A percentile compares a stretch with the other conserved stretches of the same genome.
These are phyloP conservation scores for Leptinotarsa haldemani DNA, from an alignment of 2,888 invertebrate genomes.

Conservation along the genomic window DNA sequence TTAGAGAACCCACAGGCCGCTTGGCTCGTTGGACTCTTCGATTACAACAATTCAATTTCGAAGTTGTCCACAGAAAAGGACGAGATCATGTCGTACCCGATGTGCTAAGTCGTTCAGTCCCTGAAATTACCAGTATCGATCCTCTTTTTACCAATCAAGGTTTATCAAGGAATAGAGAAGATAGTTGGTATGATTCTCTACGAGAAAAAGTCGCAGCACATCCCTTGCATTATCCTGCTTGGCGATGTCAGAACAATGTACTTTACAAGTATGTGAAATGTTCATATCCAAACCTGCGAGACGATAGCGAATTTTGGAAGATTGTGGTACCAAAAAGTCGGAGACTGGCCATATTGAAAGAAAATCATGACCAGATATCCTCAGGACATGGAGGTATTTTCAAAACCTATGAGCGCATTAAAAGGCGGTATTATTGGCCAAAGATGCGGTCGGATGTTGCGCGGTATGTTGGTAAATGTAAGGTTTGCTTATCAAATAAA, in stretches of 20 bases:
- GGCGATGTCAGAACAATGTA: not conserved
- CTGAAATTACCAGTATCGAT: slow-evolving; percentile 6
- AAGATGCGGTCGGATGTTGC: slow-evolving; percentile 15
- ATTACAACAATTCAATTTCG: slow-evolving; percentile 43
- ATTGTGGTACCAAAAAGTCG: slow-evolving; percentile 21
- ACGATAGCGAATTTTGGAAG: slow-evolving; percentile 27
- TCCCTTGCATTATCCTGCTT: slow-evolving; percentile 2
- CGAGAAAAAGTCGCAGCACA: not conserved
- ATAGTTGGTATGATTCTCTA: slow-evolving; percentile 4
- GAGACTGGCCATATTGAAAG: not conserved
- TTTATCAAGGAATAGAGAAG: not conserved
- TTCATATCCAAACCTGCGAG: slow-evolving; percentile 2
- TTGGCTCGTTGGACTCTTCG: slow-evolving; percentile 25
- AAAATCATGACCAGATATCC: slow-evolving; percentile 18
- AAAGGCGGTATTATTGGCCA: slow-evolving; percentile 26
- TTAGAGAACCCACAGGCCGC: slow-evolving; percentile 37
- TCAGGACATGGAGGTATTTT: slow-evolving; percentile 24
- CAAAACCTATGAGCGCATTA: slow-evolving; percentile 16
- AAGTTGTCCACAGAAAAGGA: slow-evolving; percentile 38
- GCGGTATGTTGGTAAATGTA: slow-evolving; percentile 12
- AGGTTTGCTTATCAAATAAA: slow-evolving; percentile 13
- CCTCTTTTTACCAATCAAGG: not conserved
- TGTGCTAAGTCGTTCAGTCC: slow-evolving; percentile 15
- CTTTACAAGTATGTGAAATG: slow-evolving; percentile 18
- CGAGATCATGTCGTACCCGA: slow-evolving; percentile 37